Base-by-base conservation (phyloP, 2,888 invertebrate genomes). In the Nesidiocoris tenuis region DNA sequence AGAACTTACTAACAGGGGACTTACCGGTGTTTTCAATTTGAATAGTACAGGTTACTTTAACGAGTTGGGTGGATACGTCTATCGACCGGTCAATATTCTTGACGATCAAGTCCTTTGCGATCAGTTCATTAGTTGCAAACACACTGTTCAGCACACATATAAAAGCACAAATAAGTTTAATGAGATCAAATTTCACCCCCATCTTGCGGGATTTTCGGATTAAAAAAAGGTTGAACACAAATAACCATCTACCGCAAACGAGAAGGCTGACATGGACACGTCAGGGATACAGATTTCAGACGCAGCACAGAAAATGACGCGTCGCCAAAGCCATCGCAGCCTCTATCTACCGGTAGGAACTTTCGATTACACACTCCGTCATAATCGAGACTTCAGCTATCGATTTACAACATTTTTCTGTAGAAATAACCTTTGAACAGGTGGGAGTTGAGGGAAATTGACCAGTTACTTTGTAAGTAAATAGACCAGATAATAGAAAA, bases 1-100 rank as follows among this genome's bases (percentile, higher is more conserved):
- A 84, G 82, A 95, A 91, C 80, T 86, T 88, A 78, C 87, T 89
- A 54, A 91, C 88, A 78, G 90, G 85, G 79, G 88, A 87, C 82
- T 91, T 91, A 72, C 93, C 92, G 80, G 87, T 87, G 83, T 97
- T 96, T 85, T 96, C 93, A 80, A 96, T 83, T 80, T 91, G 91
- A 82, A 97, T 87, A 85, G 91, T 91, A 39, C 90, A 86, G 16
- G 88, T 86, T 72, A 94, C 89, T 86, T 94, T 96, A 1, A 94
- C 94, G 77, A 98, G 87, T 84, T 97, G 97, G 5, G 94, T 91
- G 3, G 93, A 88, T 79, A 96, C 85, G 85, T 98, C 96, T 80
- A 98, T 89, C 67, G 89, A 89, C 82, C 95, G 87, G 79, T 96
- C 95, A 19, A 93, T 92, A 87, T 93, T 93, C 84, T 90, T 90